phyloP scores from a whole-genome alignment of 2,797 vertebrate species.

The Etheostoma perlongum region DNA sequence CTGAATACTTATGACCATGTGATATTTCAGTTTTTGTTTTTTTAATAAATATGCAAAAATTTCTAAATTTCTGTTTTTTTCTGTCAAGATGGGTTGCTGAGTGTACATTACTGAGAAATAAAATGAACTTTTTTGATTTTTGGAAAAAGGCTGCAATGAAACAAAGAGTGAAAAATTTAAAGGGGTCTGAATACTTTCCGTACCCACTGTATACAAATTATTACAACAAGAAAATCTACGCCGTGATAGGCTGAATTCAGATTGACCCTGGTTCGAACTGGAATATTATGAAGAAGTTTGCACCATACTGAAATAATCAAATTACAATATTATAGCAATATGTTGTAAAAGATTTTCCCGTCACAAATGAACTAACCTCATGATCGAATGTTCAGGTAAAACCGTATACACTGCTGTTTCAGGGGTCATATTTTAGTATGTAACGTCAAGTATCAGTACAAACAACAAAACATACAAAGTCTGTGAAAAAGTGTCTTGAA shows the following conservation, averaged over 20 bases:
- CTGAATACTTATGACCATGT: too few relatives aligned
- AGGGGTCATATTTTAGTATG: background rate
- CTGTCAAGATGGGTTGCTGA: too few relatives aligned
- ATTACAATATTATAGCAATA: conserved; percentile 13
- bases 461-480: conserved; percentile 55
- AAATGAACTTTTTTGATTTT: too few relatives aligned
- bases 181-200: too few relatives aligned
- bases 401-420: background rate
- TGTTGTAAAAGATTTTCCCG: conserved; percentile 11
- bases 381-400: conserved; percentile 17
- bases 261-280: conserved; percentile 21
- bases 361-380: background rate
- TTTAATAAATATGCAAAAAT: too few relatives aligned
- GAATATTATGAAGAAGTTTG: conserved; percentile 22
- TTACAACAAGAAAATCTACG: conserved; percentile 23
- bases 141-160: too few relatives aligned
- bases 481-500: conserved; percentile 36
- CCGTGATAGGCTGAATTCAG: conserved; percentile 5
- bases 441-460: conserved; percentile 31
- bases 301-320: conserved; percentile 36
- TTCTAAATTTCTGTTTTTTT: too few relatives aligned
- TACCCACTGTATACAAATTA: conserved; percentile 45
- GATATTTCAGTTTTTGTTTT: too few relatives aligned
- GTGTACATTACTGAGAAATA: too few relatives aligned
- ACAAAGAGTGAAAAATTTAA: too few relatives aligned